These are phyloP conservation scores for Moxostoma hubbsi DNA, from an alignment of 2,797 vertebrate species.

Conservation along the genomic window DNA sequence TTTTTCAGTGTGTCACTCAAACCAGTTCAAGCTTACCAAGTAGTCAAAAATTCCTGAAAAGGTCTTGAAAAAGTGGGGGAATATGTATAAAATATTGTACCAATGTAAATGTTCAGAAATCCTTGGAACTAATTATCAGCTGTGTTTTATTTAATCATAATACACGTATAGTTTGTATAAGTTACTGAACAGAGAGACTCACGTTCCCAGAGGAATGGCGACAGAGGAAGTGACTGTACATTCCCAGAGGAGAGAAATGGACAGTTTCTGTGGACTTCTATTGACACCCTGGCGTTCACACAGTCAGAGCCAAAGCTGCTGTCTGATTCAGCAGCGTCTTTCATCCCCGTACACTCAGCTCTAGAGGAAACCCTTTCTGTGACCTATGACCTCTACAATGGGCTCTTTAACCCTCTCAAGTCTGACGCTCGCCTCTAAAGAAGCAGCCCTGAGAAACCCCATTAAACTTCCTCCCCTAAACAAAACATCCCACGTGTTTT, in stretches of 20 bases:
- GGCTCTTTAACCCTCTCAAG: conserved; percentile 50
- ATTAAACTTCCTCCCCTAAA: conserved; percentile 51
- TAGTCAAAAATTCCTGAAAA: too few species aligned
- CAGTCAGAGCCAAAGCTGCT: conserved; percentile 39
- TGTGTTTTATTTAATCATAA: conserved; percentile 3
- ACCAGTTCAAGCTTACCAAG: too few species aligned
- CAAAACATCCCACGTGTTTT: conserved; percentile 31
- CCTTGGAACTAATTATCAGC: not conserved
- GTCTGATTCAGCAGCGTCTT: conserved; percentile 29
- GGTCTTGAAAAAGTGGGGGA: too few species aligned
- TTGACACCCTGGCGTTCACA: conserved; percentile 49
- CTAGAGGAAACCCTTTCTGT: conserved; percentile 40
- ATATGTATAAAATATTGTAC: not conserved
- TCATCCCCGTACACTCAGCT: conserved; percentile 31
- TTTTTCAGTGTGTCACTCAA: too few species aligned
- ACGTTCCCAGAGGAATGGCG: conserved; percentile 38
- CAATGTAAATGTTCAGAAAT: not conserved
- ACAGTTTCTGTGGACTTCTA: conserved; percentile 66
- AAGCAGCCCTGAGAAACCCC: conserved; percentile 55
- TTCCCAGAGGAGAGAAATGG: conserved; percentile 71
- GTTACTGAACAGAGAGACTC: conserved; percentile 3
- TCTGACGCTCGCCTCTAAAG: conserved; percentile 22
- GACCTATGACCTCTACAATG: conserved; percentile 42
- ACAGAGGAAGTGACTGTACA: conserved; percentile 67
- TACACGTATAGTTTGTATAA: not conserved